Evolutionary conservation across 2,888 invertebrate genomes (phyloP).

Genomic region (Napeogenes inachia): DNA sequence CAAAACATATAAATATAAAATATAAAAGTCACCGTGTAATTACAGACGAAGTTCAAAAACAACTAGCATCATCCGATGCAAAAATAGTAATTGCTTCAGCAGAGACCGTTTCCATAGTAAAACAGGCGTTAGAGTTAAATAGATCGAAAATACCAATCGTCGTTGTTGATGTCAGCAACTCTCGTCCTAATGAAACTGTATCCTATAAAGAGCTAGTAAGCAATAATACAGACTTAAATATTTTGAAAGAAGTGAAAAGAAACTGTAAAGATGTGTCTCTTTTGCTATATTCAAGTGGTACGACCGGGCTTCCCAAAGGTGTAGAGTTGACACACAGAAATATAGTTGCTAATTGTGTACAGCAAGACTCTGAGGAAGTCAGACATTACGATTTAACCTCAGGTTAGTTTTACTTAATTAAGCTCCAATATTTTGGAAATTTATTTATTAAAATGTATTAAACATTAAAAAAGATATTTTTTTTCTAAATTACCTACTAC

Average conservation of each 20-base stretch:
- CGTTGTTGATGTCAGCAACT: conserved; percentile 42
- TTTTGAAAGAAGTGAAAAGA: conserved; percentile 59
- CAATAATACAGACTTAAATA: conserved; percentile 65
- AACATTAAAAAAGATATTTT: too few species aligned
- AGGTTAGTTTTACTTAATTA: conserved; percentile 23
- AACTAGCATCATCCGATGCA: conserved; percentile 72
- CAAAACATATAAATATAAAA: not conserved
- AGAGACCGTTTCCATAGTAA: conserved; percentile 61
- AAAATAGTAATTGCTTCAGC: conserved; percentile 77
- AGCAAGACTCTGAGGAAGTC: conserved; percentile 47
- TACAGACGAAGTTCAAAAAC: conserved; percentile 80
- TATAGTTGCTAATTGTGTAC: conserved; percentile 67
- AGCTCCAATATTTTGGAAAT: not conserved
- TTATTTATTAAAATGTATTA: not conserved
- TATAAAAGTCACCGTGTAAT: conserved; percentile 6
- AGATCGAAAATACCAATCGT: conserved; percentile 72
- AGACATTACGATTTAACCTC: conserved; percentile 45
- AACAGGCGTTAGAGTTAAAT: conserved; percentile 61
- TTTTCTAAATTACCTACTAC: too few species aligned
- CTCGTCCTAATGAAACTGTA: conserved; percentile 71
- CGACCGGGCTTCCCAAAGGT: conserved; percentile 89
- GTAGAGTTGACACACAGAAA: conserved; percentile 81
- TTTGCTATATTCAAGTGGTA: conserved; percentile 90
- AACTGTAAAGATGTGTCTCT: conserved; percentile 77
- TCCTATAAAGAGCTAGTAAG: conserved; percentile 79